Percentiles rank a stretch among this genome's conserved stretches.
Evolutionary conservation across 2,888 invertebrate species (phyloP).

Genomic region (Pollenia labialis): DNA sequence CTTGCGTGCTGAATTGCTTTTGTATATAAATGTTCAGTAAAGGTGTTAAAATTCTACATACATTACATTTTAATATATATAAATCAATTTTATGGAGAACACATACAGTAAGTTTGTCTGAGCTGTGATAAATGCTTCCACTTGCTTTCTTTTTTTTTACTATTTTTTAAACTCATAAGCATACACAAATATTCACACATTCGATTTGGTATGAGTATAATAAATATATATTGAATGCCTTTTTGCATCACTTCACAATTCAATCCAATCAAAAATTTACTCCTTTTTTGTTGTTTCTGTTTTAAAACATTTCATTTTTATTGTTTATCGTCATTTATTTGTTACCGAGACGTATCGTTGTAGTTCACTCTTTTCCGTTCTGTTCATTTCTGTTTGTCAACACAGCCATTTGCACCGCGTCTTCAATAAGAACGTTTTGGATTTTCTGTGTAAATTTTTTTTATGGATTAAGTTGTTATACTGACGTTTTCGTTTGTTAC

Average conservation of each 20-base stretch:
- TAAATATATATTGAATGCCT: constrained; percentile 35
- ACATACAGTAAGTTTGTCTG: not conserved
- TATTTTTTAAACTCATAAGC: constrained; percentile 17
- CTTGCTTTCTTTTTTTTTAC: not conserved
- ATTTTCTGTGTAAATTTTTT: constrained; percentile 34
- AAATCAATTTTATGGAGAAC: constrained; percentile 29
- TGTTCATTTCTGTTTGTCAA: constrained; percentile 48
- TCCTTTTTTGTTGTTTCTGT: constrained; percentile 29
- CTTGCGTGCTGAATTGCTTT: not conserved
- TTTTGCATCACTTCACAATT: constrained; percentile 64
- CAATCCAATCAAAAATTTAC: constrained; percentile 60
- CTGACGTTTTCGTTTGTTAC: constrained; percentile 63
- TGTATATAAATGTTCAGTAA: not conserved
- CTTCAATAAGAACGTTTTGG: constrained; percentile 34
- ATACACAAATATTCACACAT: not conserved
- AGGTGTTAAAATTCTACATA: constrained; percentile 4
- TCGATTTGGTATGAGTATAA: not conserved
- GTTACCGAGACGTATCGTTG: constrained; percentile 6
- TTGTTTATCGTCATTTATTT: constrained; percentile 50
- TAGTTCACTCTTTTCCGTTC: not conserved
- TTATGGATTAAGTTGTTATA: constrained; percentile 71
- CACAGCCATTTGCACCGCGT: constrained; percentile 52
- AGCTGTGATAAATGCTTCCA: not conserved
- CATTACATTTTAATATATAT: not conserved
- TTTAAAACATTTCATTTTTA: constrained; percentile 42